Conservation (phyloP, 2,113 vertebrate genomes). For the Lepus americanus region DNA sequence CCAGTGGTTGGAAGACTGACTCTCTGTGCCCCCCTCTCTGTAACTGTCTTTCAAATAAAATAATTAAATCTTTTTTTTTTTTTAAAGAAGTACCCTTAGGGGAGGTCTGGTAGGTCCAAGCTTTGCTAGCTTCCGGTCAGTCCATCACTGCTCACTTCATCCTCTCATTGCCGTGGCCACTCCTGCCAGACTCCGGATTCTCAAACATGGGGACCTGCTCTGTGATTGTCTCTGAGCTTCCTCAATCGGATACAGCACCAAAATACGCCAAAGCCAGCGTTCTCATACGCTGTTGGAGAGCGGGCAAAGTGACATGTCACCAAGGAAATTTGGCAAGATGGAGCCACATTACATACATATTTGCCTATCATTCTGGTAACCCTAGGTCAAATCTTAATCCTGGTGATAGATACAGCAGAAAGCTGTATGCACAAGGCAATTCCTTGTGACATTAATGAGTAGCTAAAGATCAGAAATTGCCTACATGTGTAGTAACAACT, state of each 20-base stretch:
- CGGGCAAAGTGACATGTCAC: not conserved
- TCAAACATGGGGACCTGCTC: not conserved
- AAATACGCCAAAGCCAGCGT: not conserved
- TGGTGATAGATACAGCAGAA: constrained; percentile 13
- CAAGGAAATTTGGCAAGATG: constrained; percentile 27
- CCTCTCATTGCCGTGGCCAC: not conserved
- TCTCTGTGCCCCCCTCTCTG: too few species aligned
- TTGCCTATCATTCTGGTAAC: not conserved
- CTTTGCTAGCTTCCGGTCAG: not conserved
- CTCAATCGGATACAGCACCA: not conserved
- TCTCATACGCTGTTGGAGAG: not conserved
- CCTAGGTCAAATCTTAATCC: not conserved
- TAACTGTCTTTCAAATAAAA: too few species aligned
- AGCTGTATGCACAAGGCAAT: not conserved
- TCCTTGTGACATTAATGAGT: constrained; percentile 14
- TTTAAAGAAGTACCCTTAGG: not conserved
- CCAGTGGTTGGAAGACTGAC: too few species aligned
- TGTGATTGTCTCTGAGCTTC: constrained; percentile 37
- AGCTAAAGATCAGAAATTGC: not conserved
- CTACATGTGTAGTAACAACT: not conserved
- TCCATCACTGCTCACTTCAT: not conserved
- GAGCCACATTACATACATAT: not conserved
- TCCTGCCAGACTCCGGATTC: not conserved
- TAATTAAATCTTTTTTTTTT: too few species aligned
- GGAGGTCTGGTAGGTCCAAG: not conserved